Base-by-base conservation (phyloP, 2,113 vertebrate genomes). In the Rhodinocichla rosea region DNA sequence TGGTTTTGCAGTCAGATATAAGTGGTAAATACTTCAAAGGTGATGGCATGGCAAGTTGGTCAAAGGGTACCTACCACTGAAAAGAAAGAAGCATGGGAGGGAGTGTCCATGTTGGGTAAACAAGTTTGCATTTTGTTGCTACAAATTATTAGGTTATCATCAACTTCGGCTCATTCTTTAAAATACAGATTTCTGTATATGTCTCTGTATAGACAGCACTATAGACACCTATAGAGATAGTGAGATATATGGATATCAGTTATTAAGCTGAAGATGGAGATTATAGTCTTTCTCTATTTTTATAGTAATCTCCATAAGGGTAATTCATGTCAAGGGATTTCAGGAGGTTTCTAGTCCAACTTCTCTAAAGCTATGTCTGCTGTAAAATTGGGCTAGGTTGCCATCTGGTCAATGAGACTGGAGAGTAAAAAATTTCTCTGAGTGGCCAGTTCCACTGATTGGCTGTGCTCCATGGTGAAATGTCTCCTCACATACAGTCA, bases 161-260 rank as follows among this genome's bases (percentile, higher is more conserved):
- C 17, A 81, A 44, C 8, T 88, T 82, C 23, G 69, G 21, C n/a
- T 91, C 5, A 12, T 83, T 77, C 49, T 91, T 65, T 65, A 64
- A 86, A 80, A 30, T 35, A 32, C 0, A 10, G 9, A 1, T 69
- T 15, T 18, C 30, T 87, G 2, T 30, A 2, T 37, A 32, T 71
- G 32, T 63, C 32, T 86, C 0, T 49, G 5, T 30, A 28, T 15
- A 57, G 39, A 8, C 24, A 71, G 3, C 7, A 81, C 56, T 55
- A 1, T 39, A n/a, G 53, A 60, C 28, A 53, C 33, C 22, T 59
- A 3, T 19, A n/a, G 30, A 62, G 17, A 23, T 13, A 40, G 14
- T 7, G 16, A 60, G 39, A 1, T 44, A 32, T 32, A 15, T 63
- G 2, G 0, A 13, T 49, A 3, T 32, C 53, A 23, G 5, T 63